These are phyloP conservation scores for Camponotus pennsylvanicus DNA, from an alignment of 1,140 invertebrate species.

Conservation along the genomic window DNA sequence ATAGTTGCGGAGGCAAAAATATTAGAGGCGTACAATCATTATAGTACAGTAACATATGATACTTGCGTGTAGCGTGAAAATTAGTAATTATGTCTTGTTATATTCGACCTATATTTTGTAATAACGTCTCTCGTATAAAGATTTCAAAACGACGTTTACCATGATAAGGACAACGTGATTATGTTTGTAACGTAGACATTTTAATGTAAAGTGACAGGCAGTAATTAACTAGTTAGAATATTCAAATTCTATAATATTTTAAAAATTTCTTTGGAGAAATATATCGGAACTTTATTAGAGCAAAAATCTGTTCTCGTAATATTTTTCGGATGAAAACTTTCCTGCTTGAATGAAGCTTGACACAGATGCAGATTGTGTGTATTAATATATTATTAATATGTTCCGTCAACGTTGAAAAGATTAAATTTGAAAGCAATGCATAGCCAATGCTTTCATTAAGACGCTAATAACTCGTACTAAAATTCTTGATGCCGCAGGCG, in stretches of 20 bases:
- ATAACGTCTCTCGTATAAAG: background rate
- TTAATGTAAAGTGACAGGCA: background rate
- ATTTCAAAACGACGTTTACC: background rate
- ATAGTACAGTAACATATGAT: constrained; percentile 35
- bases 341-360: background rate
- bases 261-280: background rate
- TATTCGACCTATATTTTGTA: constrained; percentile 39
- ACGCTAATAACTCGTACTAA: constrained; percentile 24
- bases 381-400: constrained; percentile 23
- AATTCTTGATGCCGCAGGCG: constrained; percentile 19
- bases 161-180: background rate
- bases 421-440: constrained; percentile 3
- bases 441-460: constrained; percentile 48
- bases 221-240: background rate
- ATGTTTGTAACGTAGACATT: background rate
- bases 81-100: constrained; percentile 10
- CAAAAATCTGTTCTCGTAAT: background rate
- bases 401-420: background rate
- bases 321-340: background rate
- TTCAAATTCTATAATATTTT: background rate
- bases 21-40: background rate
- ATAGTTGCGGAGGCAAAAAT: constrained; percentile 9
- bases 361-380: background rate
- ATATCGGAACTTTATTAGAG: background rate
- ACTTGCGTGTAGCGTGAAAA: background rate